These are phyloP conservation scores for Pristionchus mayeri DNA, from an alignment of 2,888 invertebrate genomes.

Conservation along the genomic window DNA sequence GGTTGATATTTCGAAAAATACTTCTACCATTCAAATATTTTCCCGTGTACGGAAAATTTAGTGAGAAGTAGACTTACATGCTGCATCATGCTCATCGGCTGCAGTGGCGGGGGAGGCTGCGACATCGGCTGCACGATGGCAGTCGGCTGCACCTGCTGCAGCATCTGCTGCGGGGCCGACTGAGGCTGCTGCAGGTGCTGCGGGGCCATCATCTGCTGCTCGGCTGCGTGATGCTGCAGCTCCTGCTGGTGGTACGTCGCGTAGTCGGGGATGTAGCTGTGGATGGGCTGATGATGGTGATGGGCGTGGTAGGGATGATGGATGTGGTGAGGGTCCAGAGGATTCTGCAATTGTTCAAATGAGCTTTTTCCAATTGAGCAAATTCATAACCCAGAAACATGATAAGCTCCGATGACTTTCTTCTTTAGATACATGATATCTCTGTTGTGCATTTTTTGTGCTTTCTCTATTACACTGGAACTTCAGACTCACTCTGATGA, in stretches of 20 bases:
- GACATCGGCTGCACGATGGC: neutral
- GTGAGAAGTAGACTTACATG: neutral
- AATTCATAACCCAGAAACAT: no score
- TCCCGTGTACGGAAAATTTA: neutral
- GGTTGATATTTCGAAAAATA: no score
- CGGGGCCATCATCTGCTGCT: neutral
- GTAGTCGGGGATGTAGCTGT: slow-evolving; percentile 34
- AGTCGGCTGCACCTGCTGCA: neutral
- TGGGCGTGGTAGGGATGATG: neutral
- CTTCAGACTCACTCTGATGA: no score
- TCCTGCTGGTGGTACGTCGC: slow-evolving; percentile 17
- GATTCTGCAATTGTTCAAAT: no score
- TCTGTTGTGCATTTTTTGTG: no score
- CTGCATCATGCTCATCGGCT: neutral
- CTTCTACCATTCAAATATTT: neutral
- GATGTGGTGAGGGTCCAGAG: slow-evolving; percentile 20
- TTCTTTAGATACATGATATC: no score
- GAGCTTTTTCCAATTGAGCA: no score
- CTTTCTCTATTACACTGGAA: no score
- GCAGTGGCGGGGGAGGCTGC: neutral
- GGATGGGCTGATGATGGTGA: neutral
- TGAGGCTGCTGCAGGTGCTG: neutral
- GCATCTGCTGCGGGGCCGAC: neutral
- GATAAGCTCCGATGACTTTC: no score
- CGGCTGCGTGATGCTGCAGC: neutral